Evolutionary conservation across 2,888 invertebrate genomes (phyloP).

Genomic region (Aplocera efformata): DNA sequence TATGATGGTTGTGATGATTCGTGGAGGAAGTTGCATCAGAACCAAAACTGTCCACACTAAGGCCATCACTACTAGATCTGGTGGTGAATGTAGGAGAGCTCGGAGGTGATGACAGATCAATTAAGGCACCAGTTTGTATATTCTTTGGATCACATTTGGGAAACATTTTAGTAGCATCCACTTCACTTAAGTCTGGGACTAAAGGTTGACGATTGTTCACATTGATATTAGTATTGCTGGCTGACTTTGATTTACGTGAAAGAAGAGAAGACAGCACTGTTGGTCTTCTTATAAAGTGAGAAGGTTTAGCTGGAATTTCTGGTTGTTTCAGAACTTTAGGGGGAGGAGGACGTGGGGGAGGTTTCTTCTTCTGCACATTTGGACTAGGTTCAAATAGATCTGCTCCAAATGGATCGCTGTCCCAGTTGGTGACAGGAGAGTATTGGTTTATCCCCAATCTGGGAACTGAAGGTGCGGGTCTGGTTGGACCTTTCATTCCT

Average conservation of each 20-base stretch:
- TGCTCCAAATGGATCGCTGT: conserved; percentile 72
- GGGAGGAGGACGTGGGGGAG: conserved; percentile 87
- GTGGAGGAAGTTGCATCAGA: conserved; percentile 84
- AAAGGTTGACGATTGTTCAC: conserved; percentile 36
- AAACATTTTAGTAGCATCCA: conserved; percentile 63
- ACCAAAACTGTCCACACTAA: conserved; percentile 87
- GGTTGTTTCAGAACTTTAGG: conserved; percentile 75
- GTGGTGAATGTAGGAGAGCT: conserved; percentile 88
- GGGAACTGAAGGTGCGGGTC: conserved; percentile 80
- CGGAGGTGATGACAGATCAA: conserved; percentile 86
- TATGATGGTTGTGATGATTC: conserved; percentile 74
- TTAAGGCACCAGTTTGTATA: conserved; percentile 79
- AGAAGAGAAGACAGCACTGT: conserved; percentile 67
- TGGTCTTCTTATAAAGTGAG: conserved; percentile 74
- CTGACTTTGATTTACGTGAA: conserved; percentile 58
- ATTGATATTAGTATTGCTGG: conserved; percentile 34
- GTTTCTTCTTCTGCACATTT: conserved; percentile 82
- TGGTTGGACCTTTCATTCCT: conserved; percentile 83
- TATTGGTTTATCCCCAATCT: conserved; percentile 54
- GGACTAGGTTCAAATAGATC: conserved; percentile 73
- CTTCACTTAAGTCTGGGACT: conserved; percentile 48
- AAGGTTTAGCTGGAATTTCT: conserved; percentile 71
- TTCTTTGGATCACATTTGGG: conserved; percentile 71
- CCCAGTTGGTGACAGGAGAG: conserved; percentile 80
- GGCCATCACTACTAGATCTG: conserved; percentile 86